Evolutionary conservation across 2,797 vertebrate species (phyloP).

Genomic region (Pipistrellus nathusii): DNA sequence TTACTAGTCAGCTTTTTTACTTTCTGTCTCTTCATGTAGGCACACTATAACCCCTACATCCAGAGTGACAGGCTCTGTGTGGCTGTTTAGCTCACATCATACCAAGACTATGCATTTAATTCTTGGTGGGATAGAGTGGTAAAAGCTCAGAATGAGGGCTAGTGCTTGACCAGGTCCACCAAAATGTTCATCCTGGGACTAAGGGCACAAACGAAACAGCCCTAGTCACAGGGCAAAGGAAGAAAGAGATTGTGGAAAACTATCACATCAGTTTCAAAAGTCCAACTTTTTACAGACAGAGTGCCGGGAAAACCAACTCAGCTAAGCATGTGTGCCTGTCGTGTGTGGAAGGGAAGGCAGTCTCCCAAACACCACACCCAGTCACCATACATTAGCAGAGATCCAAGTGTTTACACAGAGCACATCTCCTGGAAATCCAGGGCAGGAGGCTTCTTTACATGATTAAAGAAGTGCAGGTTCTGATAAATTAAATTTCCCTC

Average conservation of each 20-base stretch:
- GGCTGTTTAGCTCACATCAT: not conserved
- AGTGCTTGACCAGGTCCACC: not conserved
- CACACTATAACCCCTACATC: fast-evolving
- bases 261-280: not conserved
- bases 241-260: not conserved
- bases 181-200: not conserved
- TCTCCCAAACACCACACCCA: not conserved
- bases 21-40: not conserved
- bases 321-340: fast-evolving
- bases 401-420: constrained; percentile 55
- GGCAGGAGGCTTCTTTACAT: constrained; percentile 27
- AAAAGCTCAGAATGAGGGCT: not conserved
- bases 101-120: not conserved
- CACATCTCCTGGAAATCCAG: constrained; percentile 22
- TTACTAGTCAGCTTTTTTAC: not conserved
- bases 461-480: constrained; percentile 17
- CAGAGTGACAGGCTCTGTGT: not conserved
- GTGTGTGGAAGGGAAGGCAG: not conserved
- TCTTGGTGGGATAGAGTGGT: not conserved
- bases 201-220: not conserved
- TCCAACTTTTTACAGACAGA: not conserved
- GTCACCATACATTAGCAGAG: not conserved
- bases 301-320: not conserved
- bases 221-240: not conserved
- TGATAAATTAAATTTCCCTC: constrained; percentile 70